Conservation (phyloP, 2,113 vertebrate species). For the Tetrao urogallus region DNA sequence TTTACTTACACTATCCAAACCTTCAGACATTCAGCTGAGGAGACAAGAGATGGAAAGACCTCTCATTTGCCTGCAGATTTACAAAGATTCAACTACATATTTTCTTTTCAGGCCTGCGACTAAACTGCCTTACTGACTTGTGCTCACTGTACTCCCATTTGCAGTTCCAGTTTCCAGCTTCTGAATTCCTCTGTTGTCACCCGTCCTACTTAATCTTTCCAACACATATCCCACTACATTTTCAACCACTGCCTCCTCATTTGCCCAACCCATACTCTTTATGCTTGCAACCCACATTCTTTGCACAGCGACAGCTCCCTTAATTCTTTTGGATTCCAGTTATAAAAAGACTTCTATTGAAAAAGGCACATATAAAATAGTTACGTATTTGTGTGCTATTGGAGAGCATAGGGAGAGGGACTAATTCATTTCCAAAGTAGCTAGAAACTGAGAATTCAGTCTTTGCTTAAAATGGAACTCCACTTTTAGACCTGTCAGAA, state of each 20-base stretch:
- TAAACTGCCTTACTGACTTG: neutral
- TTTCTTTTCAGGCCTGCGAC: neutral
- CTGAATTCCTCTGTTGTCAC: neutral
- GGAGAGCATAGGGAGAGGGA: neutral
- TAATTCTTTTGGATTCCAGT: neutral
- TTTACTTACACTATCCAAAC: neutral
- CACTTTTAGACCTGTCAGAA: neutral
- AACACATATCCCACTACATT: rapidly evolving
- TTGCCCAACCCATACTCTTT: neutral
- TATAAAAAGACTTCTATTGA: neutral
- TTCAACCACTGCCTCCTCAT: neutral
- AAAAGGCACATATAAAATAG: neutral
- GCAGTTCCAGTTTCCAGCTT: neutral
- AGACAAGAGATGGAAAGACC: neutral
- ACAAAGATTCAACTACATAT: neutral
- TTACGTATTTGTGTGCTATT: neutral
- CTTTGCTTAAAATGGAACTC: neutral
- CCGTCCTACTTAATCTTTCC: neutral
- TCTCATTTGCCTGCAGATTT: neutral
- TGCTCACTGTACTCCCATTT: neutral
- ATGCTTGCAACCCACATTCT: neutral
- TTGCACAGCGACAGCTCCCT: neutral
- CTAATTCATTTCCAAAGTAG: neutral
- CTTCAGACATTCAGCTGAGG: neutral
- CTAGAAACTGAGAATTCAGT: neutral